These are phyloP conservation scores for Perdita meconis DNA, from an alignment of 2,888 invertebrate species.

Conservation along the genomic window DNA sequence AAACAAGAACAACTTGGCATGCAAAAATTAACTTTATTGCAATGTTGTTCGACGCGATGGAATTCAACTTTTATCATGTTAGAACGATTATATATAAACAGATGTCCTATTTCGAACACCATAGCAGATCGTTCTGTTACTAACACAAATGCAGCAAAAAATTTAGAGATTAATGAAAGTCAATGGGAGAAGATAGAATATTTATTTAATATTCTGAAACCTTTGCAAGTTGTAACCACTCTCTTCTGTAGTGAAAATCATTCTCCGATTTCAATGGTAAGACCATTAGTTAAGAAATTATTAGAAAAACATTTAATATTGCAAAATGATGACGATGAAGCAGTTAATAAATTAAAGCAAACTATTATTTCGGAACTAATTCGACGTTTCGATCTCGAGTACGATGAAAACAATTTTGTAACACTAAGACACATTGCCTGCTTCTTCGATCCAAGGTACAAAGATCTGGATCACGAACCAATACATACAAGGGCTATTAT, in stretches of 20 bases:
- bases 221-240: constrained; percentile 25
- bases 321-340: not conserved
- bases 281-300: constrained; percentile 6
- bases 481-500: not conserved
- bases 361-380: not conserved
- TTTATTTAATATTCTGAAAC: constrained; percentile 18
- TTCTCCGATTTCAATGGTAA: constrained; percentile 16
- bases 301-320: not conserved
- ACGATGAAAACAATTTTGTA: not conserved
- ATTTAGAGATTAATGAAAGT: constrained; percentile 28
- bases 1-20: constrained; percentile 48
- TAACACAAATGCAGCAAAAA: constrained; percentile 18
- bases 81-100: constrained; percentile 27
- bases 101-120: constrained; percentile 37
- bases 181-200: constrained; percentile 44
- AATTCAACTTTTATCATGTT: constrained; percentile 46
- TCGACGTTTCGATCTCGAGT: not conserved
- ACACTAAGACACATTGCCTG: not conserved
- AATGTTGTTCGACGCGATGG: constrained; percentile 45
- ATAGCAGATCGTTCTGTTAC: constrained; percentile 34
- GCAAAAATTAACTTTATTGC: constrained; percentile 30
- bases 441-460: not conserved
- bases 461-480: not conserved
- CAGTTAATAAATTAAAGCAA: not conserved
- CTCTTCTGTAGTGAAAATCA: constrained; percentile 31